A percentile compares a stretch with the other conserved stretches of the same genome.
These are phyloP conservation scores for Idris sp. DNA, from an alignment of 1,140 invertebrate species.

Conservation along the genomic window DNA sequence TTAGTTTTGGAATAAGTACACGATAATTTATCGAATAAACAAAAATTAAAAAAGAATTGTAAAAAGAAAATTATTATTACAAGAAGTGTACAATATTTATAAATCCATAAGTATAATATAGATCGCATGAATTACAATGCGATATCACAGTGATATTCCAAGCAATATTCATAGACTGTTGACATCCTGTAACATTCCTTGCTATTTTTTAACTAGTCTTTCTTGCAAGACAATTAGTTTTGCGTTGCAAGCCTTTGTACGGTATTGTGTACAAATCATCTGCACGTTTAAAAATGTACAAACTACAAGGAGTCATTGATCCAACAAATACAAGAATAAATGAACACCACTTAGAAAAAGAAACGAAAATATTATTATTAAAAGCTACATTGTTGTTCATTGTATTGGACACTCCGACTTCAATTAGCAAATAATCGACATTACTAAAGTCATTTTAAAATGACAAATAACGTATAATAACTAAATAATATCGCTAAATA, in stretches of 20 bases:
- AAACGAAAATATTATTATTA: slow-evolving; percentile 72
- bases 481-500: slow-evolving; percentile 67
- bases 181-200: slow-evolving; percentile 47
- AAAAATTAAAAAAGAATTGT: too few species aligned
- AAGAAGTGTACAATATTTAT: slow-evolving; percentile 50
- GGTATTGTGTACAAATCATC: slow-evolving; percentile 40
- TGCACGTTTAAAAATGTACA: slow-evolving; percentile 40
- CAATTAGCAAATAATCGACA: slow-evolving; percentile 71
- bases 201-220: too few species aligned
- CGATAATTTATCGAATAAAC: slow-evolving; percentile 1
- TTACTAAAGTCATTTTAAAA: slow-evolving; percentile 67
- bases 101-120: slow-evolving; percentile 47
- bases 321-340: slow-evolving; percentile 54
- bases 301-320: slow-evolving; percentile 37
- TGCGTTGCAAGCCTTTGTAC: slow-evolving; percentile 31
- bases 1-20: slow-evolving; percentile 7
- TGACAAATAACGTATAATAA: slow-evolving; percentile 68
- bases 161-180: slow-evolving; percentile 56
- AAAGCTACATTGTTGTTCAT: slow-evolving; percentile 61
- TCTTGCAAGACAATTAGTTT: slow-evolving; percentile 9
- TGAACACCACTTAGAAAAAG: slow-evolving; percentile 64
- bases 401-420: slow-evolving; percentile 68
- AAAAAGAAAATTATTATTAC: slow-evolving; percentile 43
- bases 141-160: slow-evolving; percentile 58
- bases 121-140: slow-evolving; percentile 44